Conservation (phyloP, 2,113 vertebrate genomes). For the Strix aluco region DNA sequence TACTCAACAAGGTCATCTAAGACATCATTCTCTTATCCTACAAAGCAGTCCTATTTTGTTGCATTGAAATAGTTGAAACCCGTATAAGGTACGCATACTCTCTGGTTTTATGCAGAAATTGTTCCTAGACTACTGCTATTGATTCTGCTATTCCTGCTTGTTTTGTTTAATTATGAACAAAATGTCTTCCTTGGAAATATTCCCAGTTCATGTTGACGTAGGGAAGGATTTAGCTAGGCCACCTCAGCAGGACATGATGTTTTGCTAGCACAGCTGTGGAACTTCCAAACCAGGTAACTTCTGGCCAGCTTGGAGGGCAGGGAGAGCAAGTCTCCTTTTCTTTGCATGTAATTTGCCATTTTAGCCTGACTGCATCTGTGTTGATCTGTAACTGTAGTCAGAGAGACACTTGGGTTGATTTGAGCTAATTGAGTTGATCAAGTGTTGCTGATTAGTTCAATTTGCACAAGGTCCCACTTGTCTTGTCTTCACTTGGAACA, state of each 20-base stretch:
- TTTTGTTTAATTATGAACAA: not conserved
- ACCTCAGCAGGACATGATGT: not conserved
- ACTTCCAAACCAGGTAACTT: not conserved
- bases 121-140: not conserved
- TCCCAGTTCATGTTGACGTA: not conserved
- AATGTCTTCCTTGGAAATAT: not conserved
- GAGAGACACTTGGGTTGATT: conserved; percentile 42
- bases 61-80: not conserved
- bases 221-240: not conserved
- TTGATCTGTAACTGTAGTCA: conserved; percentile 1
- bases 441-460: conserved; percentile 42
- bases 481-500: not conserved
- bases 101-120: not conserved
- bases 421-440: conserved; percentile 54
- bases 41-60: not conserved
- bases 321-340: not conserved
- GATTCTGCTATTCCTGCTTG: not conserved
- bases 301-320: not conserved
- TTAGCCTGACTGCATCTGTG: not conserved
- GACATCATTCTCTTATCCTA: not conserved
- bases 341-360: not conserved
- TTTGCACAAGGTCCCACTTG: conserved; percentile 33
- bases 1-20: conserved; percentile 1
- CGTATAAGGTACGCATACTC: not conserved
- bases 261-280: not conserved